Evolutionary conservation across 1,140 invertebrate species (phyloP).

Genomic region (Brachionus rotundiformis): DNA sequence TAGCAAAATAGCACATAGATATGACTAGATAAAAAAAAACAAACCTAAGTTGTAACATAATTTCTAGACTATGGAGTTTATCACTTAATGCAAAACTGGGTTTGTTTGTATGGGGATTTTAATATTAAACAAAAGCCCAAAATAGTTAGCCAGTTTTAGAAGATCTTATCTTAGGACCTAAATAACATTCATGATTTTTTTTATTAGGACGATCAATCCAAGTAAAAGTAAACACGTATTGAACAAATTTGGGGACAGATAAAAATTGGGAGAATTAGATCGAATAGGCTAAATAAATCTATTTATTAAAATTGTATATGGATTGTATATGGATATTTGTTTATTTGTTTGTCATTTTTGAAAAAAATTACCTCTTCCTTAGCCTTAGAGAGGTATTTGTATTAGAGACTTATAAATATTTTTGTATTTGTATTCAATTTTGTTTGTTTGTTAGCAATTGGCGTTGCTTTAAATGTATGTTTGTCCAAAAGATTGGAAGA

Average conservation of each 20-base stretch:
- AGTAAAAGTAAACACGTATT: conserved; percentile 17
- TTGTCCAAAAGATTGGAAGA: background rate
- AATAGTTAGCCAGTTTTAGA: conserved; percentile 1
- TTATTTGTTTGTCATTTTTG: conserved; percentile 35
- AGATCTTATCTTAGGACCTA: background rate
- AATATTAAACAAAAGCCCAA: background rate
- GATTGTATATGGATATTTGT: conserved; percentile 21
- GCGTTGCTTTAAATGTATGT: conserved; percentile 30
- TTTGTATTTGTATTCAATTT: conserved; percentile 1
- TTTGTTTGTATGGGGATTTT: conserved; percentile 28
- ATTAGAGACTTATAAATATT: conserved; percentile 16
- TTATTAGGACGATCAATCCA: background rate
- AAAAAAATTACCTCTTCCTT: conserved; percentile 15
- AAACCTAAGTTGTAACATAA: conserved; percentile 26
- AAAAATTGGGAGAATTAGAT: background rate
- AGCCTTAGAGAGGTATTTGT: conserved; percentile 5
- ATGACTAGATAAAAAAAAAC: background rate
- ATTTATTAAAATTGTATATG: conserved; percentile 26
- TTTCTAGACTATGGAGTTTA: conserved; percentile 25
- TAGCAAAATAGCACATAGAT: conserved; percentile 15
- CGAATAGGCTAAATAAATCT: background rate
- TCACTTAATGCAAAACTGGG: conserved; percentile 23
- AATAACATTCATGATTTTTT: conserved; percentile 9
- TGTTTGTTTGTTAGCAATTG: conserved; percentile 43
- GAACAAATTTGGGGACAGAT: background rate